Percentiles rank a stretch among this genome's conserved stretches.
Evolutionary conservation across 2,113 vertebrate species (phyloP).

Genomic region (Nothocercus nigrocapillus): DNA sequence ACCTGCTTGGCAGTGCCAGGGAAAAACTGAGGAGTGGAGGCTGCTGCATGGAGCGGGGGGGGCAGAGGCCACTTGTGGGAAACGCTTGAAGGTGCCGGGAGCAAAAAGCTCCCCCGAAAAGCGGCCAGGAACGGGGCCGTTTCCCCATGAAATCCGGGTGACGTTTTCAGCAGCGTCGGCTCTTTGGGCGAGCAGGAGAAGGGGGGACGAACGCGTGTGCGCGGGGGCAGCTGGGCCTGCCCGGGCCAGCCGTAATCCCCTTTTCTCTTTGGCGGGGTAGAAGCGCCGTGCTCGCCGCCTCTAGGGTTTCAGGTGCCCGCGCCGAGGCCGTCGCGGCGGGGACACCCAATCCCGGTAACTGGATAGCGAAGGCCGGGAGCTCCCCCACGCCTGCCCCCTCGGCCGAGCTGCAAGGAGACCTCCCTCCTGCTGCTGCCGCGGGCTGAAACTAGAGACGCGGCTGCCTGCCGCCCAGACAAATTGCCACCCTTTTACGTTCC

Average conservation of each 20-base stretch:
- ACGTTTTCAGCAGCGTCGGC: not conserved
- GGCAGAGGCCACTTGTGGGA: not conserved
- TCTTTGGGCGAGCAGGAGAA: not conserved
- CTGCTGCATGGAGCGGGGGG: not conserved
- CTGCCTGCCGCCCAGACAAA: not conserved
- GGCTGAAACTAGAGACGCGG: not conserved
- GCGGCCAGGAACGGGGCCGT: not conserved
- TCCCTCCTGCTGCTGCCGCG: not conserved
- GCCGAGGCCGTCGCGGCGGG: not conserved
- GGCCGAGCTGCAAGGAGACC: not conserved
- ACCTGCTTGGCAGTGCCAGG: not conserved
- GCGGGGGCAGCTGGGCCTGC: not conserved
- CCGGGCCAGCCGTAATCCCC: not conserved
- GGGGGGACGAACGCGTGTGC: not conserved
- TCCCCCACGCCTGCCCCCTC: not conserved
- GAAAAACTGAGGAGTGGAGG: not conserved
- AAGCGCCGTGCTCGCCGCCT: not conserved
- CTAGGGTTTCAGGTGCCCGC: slow-evolving; percentile 8
- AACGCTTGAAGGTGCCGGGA: not conserved
- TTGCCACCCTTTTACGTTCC: not conserved
- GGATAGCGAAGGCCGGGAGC: not conserved
- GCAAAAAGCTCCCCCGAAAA: not conserved
- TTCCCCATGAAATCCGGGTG: not conserved
- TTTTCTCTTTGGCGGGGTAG: not conserved
- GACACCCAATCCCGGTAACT: not conserved